phyloP scores from a whole-genome alignment of 2,113 vertebrate genomes.

The Carollia perspicillata region DNA sequence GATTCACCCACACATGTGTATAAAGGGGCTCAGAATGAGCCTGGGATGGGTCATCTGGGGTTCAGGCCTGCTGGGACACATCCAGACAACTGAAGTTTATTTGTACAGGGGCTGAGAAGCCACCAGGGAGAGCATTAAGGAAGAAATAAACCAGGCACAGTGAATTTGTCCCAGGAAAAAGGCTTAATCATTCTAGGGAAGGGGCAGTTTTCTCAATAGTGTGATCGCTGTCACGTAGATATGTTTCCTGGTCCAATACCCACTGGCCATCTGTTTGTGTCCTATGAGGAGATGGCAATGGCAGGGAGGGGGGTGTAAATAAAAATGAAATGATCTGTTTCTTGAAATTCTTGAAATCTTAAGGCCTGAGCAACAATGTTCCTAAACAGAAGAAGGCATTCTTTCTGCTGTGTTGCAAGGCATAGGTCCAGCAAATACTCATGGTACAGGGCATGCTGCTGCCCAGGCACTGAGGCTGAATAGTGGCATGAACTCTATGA shows the following conservation, averaged over 20 bases:
- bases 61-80: background rate
- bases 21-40: background rate
- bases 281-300: background rate
- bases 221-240: background rate
- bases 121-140: background rate
- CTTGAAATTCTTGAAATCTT: background rate
- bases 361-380: background rate
- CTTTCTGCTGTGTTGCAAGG: background rate
- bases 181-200: background rate
- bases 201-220: background rate
- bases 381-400: background rate
- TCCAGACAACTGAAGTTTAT: background rate
- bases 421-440: background rate
- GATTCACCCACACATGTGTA: background rate
- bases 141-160: background rate
- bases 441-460: fast-evolving
- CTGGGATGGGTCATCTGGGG: background rate
- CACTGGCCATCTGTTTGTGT: background rate
- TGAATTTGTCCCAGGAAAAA: background rate
- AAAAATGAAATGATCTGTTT: background rate
- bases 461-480: fast-evolving
- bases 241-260: background rate
- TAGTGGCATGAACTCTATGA: background rate
- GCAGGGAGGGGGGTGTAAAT: background rate
- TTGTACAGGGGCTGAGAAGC: background rate